Base-by-base conservation (phyloP, 2,888 invertebrate genomes). In the Cataglyphis altisquamis region DNA sequence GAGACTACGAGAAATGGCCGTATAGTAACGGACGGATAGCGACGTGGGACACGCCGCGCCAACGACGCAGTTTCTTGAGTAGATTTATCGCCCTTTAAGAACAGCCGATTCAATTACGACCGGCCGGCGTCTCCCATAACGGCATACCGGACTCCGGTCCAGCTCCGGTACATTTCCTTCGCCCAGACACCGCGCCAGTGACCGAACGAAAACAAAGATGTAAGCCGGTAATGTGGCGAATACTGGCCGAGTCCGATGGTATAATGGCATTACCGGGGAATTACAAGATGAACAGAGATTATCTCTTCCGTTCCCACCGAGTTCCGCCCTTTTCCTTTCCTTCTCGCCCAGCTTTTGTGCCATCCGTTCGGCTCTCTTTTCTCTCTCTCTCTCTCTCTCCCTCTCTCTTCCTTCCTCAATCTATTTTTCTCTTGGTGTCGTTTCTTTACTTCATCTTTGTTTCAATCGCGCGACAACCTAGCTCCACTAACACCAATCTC, bases 251-350 rank as follows among this genome's bases (percentile, higher is more conserved):
- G 83, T 85, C 84, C 84, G 87, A 84, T 85, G 85, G 86, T 87
- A 90, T 92, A 92, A 91, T 90, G 89, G 90, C 87, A 89, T 93
- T 92, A 91, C 89, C 89, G 85, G 84, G 87, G 90, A 90, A 92
- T 91, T 91, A 91, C 91, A 91, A 92, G 92, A 92, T 91, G 91
- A 92, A 92, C 92, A 90, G 92, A 91, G 92, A 91, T 92, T 91
- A 92, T 92, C 91, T 90, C 90, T 85, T 90, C 64, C 57, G 39
- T 66, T 45, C 62, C 62, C 55, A 57, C 39, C 55, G 29, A 77
- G 74, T 82, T 68, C 67, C 55, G 60, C 45, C 78, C 83, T 73
- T 84, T 85, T 72, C 64, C 85, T 70, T 70, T 80, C 64, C 32
- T 60, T 83, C 78, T 83, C 62, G 15, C 84, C 74, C 77, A 72